phyloP scores from a whole-genome alignment of 2,888 invertebrate species.

The Andrena flavipes region DNA sequence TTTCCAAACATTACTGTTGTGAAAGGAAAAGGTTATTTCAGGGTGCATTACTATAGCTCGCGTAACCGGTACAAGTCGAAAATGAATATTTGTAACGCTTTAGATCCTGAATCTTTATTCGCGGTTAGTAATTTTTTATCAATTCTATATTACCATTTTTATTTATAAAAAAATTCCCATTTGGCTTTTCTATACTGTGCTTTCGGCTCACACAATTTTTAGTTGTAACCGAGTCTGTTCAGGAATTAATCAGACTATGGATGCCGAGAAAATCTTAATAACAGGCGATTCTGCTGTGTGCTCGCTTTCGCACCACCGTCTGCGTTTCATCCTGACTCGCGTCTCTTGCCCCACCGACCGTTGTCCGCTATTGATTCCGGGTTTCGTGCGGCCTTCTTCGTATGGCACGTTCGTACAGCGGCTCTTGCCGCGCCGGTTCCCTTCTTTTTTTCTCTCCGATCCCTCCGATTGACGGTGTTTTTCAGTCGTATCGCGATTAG shows the following conservation, averaged over 20 bases:
- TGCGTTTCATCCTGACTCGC: conserved; percentile 69
- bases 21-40: neutral
- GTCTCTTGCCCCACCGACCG: conserved; percentile 74
- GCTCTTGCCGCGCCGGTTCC: conserved; percentile 68
- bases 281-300: conserved; percentile 51
- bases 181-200: neutral
- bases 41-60: neutral
- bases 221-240: neutral
- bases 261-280: conserved; percentile 53
- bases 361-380: conserved; percentile 83
- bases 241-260: neutral
- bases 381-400: conserved; percentile 76
- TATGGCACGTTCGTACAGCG: conserved; percentile 70
- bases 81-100: neutral
- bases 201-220: neutral
- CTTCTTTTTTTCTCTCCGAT: conserved; percentile 47
- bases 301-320: conserved; percentile 64
- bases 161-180: neutral
- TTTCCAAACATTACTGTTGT: conserved; percentile 11
- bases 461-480: conserved; percentile 28
- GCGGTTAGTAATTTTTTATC: neutral
- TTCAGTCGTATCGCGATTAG: conserved; percentile 17
- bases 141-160: neutral
- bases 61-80: neutral
- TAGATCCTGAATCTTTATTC: neutral